Percentiles rank a stretch among this genome's conserved stretches.
Conservation (phyloP, 2,797 vertebrate species). For the Ceryle rudis region DNA sequence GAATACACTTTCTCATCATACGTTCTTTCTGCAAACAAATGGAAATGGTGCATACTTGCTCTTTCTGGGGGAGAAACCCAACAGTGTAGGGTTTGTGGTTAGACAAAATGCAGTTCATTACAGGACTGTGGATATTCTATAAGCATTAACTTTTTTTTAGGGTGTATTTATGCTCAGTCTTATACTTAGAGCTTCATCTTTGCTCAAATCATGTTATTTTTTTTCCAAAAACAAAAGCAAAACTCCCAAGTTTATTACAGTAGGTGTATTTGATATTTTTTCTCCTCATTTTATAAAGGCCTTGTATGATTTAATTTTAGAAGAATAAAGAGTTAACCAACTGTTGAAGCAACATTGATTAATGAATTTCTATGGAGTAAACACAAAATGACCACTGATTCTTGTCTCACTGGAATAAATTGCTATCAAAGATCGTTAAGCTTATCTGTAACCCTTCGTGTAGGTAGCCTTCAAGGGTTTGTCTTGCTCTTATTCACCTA, state of each 20-base stretch:
- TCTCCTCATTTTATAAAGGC: background rate
- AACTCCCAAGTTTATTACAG: background rate
- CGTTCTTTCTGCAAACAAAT: background rate
- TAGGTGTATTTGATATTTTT: background rate
- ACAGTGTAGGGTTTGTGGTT: background rate
- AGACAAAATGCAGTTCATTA: background rate
- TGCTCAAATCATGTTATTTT: background rate
- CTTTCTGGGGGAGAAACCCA: background rate
- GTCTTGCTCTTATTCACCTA: background rate
- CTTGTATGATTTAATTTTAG: background rate
- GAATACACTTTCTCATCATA: background rate
- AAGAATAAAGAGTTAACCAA: background rate
- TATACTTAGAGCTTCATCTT: background rate
- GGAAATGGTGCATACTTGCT: background rate
- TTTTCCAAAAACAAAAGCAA: background rate
- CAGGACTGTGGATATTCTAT: background rate
- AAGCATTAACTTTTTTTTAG: background rate
- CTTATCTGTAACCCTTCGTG: background rate
- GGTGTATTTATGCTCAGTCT: background rate
- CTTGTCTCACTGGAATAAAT: background rate
- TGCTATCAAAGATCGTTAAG: background rate
- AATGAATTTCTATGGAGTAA: background rate
- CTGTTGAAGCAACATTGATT: background rate
- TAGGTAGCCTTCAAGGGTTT: background rate
- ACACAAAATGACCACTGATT: background rate